Base-by-base conservation (phyloP, 2,797 vertebrate species). In the Smutsia gigantea region DNA sequence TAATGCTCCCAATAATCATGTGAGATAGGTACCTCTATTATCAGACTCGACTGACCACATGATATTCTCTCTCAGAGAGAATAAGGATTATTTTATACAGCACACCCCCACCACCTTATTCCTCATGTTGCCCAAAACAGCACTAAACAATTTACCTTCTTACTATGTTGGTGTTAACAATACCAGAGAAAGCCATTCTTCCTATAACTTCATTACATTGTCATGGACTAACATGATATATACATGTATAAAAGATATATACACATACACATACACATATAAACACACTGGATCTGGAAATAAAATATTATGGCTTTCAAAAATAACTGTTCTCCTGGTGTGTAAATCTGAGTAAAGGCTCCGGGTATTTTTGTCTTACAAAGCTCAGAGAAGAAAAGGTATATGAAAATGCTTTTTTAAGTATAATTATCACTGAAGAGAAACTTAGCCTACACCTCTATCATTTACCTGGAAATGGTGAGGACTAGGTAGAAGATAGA, bases 281-380 rank as follows among this genome's bases (percentile, higher is more conserved):
- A 93, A 10, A 87, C 83, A 91, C n/a, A 82, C 21, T 27, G 23
- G 23, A 78, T 68, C 37, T 85, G 27, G 42, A 83, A 86, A 92
- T 78, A 83, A 77, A 90, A 86, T 31, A 90, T 19, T 64, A 51
- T 9, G 27, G 39, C 10, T 74, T 93, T 78, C 51, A 84, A 95
- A 95, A 92, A 69, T 57, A 87, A 23, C 13, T 39, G 23, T 55
- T 78, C 51, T 75, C 29, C 31, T 78, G 71, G 29, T 53, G 51
- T n/a, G 96, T 95, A 95, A 96, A 95, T 81, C 29, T 90, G 63
- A 92, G 31, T 71, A 77, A 96, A 90, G 37, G 37, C 55, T 69
- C 29, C 39, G 10, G 21, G 25, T 27, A 92, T 25, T 91, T 88
- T 92, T 93, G 71, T 81, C 42, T 92, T 66, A 23, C 34, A 87